phyloP scores from a whole-genome alignment of 2,797 vertebrate genomes.

The Peromyscus nudipes region DNA sequence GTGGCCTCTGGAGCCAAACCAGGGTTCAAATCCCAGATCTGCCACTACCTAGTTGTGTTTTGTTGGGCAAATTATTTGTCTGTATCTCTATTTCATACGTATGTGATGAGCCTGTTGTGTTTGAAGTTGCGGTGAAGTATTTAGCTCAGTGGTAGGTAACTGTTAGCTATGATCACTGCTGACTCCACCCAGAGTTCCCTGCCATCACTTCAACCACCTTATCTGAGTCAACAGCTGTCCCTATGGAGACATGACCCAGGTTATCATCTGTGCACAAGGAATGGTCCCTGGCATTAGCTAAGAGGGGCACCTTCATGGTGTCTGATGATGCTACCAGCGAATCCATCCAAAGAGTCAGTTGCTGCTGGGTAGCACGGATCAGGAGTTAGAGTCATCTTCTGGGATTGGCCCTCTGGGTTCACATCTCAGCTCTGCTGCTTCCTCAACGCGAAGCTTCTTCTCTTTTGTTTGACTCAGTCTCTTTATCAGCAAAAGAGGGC shows the following conservation, averaged over 20 bases:
- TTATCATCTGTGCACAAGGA: background rate
- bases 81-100: background rate
- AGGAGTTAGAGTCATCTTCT: background rate
- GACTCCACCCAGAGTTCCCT: background rate
- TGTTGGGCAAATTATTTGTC: background rate
- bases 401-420: background rate
- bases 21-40: background rate
- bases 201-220: background rate
- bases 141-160: background rate
- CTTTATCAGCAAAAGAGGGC: background rate
- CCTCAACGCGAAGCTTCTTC: background rate
- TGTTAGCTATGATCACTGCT: background rate
- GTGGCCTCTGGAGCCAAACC: background rate
- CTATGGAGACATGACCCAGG: background rate
- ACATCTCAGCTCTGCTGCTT: background rate
- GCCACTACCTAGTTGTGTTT: background rate
- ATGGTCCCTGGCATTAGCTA: background rate
- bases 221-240: background rate
- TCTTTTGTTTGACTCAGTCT: constrained; percentile 20
- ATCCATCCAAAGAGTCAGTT: background rate
- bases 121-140: background rate
- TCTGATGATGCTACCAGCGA: background rate
- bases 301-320: background rate
- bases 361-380: rapidly evolving
- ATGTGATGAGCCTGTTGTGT: background rate